Evolutionary conservation across 2,797 vertebrate genomes (phyloP).

Genomic region (Champsocephalus esox): DNA sequence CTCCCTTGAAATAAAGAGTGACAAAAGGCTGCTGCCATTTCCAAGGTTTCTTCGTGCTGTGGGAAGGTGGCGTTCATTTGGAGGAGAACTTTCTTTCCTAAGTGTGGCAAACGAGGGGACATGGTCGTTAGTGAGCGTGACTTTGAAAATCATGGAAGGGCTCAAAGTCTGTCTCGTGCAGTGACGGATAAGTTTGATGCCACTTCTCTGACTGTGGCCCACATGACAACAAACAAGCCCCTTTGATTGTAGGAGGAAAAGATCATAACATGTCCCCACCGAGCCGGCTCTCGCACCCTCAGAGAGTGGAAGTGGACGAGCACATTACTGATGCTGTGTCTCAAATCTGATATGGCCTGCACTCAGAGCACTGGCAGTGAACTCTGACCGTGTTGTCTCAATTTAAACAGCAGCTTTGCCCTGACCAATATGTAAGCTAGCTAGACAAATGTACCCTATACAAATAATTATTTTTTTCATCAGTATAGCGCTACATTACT

Average conservation of each 20-base stretch:
- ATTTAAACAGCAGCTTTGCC: too few relatives aligned
- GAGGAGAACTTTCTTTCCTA: not conserved
- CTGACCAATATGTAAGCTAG: too few relatives aligned
- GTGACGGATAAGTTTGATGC: constrained; percentile 18
- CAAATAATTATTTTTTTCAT: too few relatives aligned
- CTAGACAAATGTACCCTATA: too few relatives aligned
- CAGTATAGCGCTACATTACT: too few relatives aligned
- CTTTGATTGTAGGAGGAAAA: not conserved
- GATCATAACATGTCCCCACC: constrained; percentile 12
- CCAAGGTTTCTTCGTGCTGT: constrained; percentile 11
- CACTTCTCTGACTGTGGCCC: constrained; percentile 1
- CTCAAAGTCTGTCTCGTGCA: constrained; percentile 11
- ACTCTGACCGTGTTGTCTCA: too few relatives aligned
- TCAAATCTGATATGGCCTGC: too few relatives aligned
- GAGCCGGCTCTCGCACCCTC: not conserved
- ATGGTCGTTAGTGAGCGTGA: not conserved
- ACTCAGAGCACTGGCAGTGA: too few relatives aligned
- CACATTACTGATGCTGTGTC: constrained; percentile 2
- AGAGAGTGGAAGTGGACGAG: not conserved
- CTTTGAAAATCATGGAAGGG: constrained; percentile 22
- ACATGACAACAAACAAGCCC: constrained; percentile 36
- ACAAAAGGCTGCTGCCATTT: not conserved
- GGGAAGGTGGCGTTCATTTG: constrained; percentile 4
- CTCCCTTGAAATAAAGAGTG: constrained; percentile 14
- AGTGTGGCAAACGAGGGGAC: constrained; percentile 2